Percentiles rank a stretch among this genome's conserved stretches.
Evolutionary conservation across 2,113 vertebrate species (phyloP).

Genomic region (Lutjanus erythropterus): DNA sequence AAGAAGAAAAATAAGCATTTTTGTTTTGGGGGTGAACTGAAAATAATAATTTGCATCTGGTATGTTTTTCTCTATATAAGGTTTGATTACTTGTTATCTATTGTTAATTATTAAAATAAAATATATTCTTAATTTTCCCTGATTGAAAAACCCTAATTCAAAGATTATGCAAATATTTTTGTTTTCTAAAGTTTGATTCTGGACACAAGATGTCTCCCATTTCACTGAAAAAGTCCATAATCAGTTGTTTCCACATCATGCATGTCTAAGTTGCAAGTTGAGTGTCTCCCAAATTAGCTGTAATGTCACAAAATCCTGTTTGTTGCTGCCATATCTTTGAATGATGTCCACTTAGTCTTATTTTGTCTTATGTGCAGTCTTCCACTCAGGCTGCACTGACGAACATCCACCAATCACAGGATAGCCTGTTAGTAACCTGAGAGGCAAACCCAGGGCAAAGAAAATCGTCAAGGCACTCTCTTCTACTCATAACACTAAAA

Average conservation of each 20-base stretch:
- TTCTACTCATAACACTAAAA: neutral
- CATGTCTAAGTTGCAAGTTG: neutral
- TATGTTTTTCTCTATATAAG: neutral
- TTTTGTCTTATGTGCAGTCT: neutral
- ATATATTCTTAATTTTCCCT: neutral
- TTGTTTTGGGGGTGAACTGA: too few species aligned
- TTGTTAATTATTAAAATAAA: neutral
- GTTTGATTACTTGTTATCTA: neutral
- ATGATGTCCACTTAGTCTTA: too few species aligned
- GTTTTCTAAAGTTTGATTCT: neutral
- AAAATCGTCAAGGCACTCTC: too few species aligned
- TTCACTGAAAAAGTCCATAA: neutral
- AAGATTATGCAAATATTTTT: neutral
- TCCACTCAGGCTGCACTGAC: neutral
- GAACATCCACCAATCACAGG: too few species aligned
- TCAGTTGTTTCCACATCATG: neutral
- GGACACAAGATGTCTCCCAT: neutral
- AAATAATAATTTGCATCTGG: neutral
- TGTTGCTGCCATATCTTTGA: too few species aligned
- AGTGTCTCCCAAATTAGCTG: neutral
- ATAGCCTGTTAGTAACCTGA: neutral
- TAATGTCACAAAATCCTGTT: too few species aligned
- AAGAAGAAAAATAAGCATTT: too few species aligned
- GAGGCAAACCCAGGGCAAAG: neutral
- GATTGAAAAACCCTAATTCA: neutral